These are phyloP conservation scores for Brachylomia viminalis DNA, from an alignment of 2,888 invertebrate species.

Conservation along the genomic window DNA sequence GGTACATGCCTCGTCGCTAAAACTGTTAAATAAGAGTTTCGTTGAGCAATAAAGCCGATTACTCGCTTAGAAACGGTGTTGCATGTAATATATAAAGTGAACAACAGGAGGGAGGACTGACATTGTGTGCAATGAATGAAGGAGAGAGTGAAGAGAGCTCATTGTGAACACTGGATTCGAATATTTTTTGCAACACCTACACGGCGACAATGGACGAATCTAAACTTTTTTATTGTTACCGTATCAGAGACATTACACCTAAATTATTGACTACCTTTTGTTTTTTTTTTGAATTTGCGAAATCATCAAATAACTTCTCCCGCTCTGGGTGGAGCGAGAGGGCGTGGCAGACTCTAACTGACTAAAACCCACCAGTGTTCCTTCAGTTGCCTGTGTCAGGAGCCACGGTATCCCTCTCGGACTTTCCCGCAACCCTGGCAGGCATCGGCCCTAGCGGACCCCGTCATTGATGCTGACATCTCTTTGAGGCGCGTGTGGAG, in stretches of 20 bases:
- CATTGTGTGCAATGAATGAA: neutral
- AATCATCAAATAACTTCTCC: too few relatives aligned
- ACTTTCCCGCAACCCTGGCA: too few relatives aligned
- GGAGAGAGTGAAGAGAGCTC: too few relatives aligned
- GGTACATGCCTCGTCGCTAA: neutral
- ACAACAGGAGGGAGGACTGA: neutral
- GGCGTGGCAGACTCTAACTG: too few relatives aligned
- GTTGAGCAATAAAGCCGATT: neutral
- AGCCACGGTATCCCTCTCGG: too few relatives aligned
- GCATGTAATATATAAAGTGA: neutral
- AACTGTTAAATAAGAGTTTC: neutral
- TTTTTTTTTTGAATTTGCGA: too few relatives aligned
- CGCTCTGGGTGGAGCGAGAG: too few relatives aligned
- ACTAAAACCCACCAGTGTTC: too few relatives aligned
- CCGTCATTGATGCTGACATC: too few relatives aligned
- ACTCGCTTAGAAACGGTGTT: neutral
- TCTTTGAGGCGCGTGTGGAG: too few relatives aligned
- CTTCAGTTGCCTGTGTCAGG: too few relatives aligned
- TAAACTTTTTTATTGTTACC: neutral
- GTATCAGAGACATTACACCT: neutral
- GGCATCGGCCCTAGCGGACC: too few relatives aligned
- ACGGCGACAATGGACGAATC: neutral
- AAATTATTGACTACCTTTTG: neutral
- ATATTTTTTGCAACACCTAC: neutral
- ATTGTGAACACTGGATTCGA: neutral